Base-by-base conservation (phyloP, 2,888 invertebrate species). In the Erannis defoliaria region DNA sequence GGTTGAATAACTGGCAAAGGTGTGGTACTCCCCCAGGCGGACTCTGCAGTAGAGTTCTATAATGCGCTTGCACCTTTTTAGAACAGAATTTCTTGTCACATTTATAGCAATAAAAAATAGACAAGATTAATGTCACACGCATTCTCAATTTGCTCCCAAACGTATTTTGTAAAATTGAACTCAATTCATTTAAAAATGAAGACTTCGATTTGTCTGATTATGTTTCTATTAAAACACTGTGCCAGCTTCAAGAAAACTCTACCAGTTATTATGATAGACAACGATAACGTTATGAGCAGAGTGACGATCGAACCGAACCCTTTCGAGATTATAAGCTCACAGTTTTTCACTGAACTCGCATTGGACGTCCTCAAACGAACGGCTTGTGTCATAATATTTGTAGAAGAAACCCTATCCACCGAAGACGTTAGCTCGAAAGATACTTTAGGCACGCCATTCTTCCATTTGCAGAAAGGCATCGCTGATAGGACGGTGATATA, bases 381-480 rank as follows among this genome's bases (percentile, higher is more conserved):
- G 29, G 74, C 76, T 33, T 70, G 77, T 0, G 60, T 88, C 0
- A 65, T 90, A 0, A 70, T 88, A 12, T 90, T 90, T 35, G 56
- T 85, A 0, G 90, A 90, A 72, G 82, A 89, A 0, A 59, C 62
- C 0, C 77, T 90, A 1, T 77, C 82, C 46, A 59, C 75, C 0
- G 91, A 90, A 71, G 88, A 89, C n/a, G 62, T 88, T 0, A 80
- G 80, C 5, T 9, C 62, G 0, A 88, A 79, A 55, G 86, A 89
- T 42, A 64, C 37, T 1, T 16, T 62, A 0, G 91, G 89, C 0
- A 73, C 84, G 0, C 85, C 89, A 0, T 90, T 70, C 46, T 58
- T 49, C 0, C 48, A 84, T 51, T 64, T 90, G 1, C 78, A 67
- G 0, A 42, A 70, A 18, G 74, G 69, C 0, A 26, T 90, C 0